Evolutionary conservation across 2,797 vertebrate genomes (phyloP).

Genomic region (Periparus ater): DNA sequence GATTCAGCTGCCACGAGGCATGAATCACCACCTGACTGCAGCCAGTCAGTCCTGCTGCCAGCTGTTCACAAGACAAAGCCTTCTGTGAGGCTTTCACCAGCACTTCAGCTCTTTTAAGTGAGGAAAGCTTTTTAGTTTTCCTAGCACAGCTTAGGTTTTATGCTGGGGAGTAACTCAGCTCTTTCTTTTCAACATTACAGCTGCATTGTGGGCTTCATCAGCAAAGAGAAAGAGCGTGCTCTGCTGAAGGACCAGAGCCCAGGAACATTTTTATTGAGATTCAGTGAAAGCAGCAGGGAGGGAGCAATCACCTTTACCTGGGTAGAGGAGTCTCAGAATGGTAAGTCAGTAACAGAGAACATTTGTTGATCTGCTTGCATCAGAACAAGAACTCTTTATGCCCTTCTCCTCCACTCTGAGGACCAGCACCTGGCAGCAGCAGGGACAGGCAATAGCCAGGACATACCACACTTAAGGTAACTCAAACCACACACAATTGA

Average conservation of each 20-base stretch:
- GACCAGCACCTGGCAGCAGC: neutral
- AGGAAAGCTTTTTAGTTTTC: neutral
- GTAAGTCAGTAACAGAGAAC: constrained; percentile 54
- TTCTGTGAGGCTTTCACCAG: neutral
- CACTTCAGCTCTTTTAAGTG: neutral
- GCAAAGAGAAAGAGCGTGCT: constrained; percentile 86
- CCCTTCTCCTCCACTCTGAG: neutral
- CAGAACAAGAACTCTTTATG: neutral
- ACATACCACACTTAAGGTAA: accelerated
- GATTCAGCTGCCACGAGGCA: neutral
- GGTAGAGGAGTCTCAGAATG: constrained; percentile 78
- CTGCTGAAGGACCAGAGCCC: constrained; percentile 86
- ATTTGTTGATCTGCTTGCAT: neutral
- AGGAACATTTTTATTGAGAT: constrained; percentile 91
- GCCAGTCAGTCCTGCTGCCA: neutral
- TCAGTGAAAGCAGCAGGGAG: constrained; percentile 94
- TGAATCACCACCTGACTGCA: neutral
- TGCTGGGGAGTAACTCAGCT: neutral
- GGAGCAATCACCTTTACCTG: constrained; percentile 97
- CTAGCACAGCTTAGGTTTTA: neutral
- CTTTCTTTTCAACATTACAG: constrained; percentile 68
- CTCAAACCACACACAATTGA: neutral
- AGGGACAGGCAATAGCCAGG: neutral
- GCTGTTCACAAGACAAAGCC: neutral
- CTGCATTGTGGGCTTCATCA: constrained; percentile 93